Base-by-base conservation (phyloP, 2,888 invertebrate species). In the Cerastoderma edule region DNA sequence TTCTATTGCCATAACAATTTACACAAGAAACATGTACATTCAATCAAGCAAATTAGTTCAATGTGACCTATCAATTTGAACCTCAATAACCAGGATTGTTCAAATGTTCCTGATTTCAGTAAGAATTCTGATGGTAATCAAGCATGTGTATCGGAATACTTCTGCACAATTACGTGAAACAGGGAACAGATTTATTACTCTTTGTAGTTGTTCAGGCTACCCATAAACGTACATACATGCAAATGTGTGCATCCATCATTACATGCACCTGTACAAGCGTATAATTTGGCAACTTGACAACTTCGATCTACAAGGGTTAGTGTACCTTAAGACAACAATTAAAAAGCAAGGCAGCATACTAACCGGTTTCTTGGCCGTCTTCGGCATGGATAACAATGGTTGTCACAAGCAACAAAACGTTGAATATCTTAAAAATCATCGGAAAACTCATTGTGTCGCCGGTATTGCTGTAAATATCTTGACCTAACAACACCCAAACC, bases 391-490 rank as follows among this genome's bases (percentile, higher is more conserved):
- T 46, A 6, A 64, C 44, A 46, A 46, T 44, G n/a, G 71, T 46
- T 79, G 79, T 69, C 70, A 79, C 54, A 16, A 79, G 6, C 50
- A 60, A 70, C 54, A 32, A 48, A 13, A 63, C 68, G 22, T 70
- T 22, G 28, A 79, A 72, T 30, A 69, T 13, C 53, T 50, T 53
- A 84, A 86, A 85, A 32, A 90, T 87, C 24, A 56, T 32, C 16
- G 1, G 24, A 24, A 35, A 22, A 8, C 27, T 24, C 35, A 39
- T 60, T 24, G 6, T 60, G 8, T 39, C 33, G 30, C 33, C 50
- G 50, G 50, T 50, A 22, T 57, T 19, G 13, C 22, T 28, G 3
- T 22, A 30, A 32, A 28, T 16, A 63, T 44, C 19, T 19, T 19
- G 63, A 63, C 63, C 63, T 19, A 63, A 63, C 63, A 63, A 63